These are phyloP conservation scores for Marisa cornuarietis DNA, from an alignment of 1,140 invertebrate genomes.

Conservation along the genomic window DNA sequence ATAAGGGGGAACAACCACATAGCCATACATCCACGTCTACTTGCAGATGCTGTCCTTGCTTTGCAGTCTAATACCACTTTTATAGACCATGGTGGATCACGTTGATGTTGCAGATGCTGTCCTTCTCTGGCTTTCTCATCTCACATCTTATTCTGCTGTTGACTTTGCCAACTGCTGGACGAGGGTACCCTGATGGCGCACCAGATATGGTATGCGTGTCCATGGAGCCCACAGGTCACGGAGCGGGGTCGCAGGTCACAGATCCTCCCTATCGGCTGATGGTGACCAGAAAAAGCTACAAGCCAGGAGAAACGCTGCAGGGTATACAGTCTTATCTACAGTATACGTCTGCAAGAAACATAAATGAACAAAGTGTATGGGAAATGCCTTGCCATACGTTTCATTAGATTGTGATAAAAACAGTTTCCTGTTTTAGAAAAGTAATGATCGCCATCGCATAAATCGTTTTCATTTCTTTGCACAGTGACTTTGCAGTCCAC, in stretches of 20 bases:
- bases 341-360: not conserved
- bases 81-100: not conserved
- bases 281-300: slow-evolving; percentile 23
- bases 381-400: not conserved
- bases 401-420: not conserved
- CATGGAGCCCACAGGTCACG: slow-evolving; percentile 35
- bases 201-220: slow-evolving; percentile 30
- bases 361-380: not conserved
- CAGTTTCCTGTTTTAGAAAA: not conserved
- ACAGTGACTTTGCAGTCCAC: slow-evolving; percentile 17
- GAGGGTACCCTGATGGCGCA: slow-evolving; percentile 31
- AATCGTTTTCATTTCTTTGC: not conserved
- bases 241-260: slow-evolving; percentile 11
- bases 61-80: not conserved
- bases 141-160: not conserved
- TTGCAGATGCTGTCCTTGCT: too few relatives aligned
- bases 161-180: not conserved
- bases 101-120: not conserved
- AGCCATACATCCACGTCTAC: too few relatives aligned
- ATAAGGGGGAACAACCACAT: too few relatives aligned
- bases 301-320: slow-evolving; percentile 33
- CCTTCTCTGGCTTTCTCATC: not conserved
- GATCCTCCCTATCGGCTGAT: slow-evolving; percentile 30
- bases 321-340: slow-evolving; percentile 5
- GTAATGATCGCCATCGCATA: too few relatives aligned